These are phyloP conservation scores for Gari tellinella DNA, from an alignment of 2,888 invertebrate genomes.

Conservation along the genomic window DNA sequence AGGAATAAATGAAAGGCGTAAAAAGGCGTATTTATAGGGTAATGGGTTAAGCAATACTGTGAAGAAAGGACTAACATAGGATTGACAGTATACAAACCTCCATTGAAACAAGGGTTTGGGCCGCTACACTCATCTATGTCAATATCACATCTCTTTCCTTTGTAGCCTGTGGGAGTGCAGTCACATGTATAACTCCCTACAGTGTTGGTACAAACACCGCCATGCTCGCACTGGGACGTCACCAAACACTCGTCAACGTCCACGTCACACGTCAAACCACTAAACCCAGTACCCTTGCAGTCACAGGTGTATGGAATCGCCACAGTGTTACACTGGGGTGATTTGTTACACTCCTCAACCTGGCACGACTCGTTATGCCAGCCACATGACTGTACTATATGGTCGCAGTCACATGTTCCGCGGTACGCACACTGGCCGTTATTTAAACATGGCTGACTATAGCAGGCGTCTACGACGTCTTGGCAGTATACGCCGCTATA, in stretches of 20 bases:
- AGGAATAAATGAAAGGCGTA: too few relatives aligned
- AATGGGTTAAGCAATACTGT: too few relatives aligned
- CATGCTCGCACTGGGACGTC: conserved; percentile 64
- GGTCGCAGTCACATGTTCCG: conserved; percentile 74
- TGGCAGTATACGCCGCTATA: conserved; percentile 68
- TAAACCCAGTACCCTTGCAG: conserved; percentile 71
- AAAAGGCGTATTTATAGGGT: too few relatives aligned
- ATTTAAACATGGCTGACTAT: conserved; percentile 74
- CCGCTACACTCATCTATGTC: conserved; percentile 75
- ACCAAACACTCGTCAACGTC: conserved; percentile 72
- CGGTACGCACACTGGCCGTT: conserved; percentile 72
- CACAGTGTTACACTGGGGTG: conserved; percentile 59
- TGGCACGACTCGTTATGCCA: conserved; percentile 80
- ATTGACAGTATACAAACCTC: conserved; percentile 70
- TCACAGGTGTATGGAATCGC: conserved; percentile 68
- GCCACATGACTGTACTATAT: conserved; percentile 75
- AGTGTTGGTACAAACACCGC: conserved; percentile 70
- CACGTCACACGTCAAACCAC: conserved; percentile 62
- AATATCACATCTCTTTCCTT: conserved; percentile 66
- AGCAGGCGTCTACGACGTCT: conserved; percentile 70
- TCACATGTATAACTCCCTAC: conserved; percentile 70
- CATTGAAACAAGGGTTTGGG: conserved; percentile 73
- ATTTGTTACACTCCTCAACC: conserved; percentile 57
- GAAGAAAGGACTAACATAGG: too few relatives aligned
- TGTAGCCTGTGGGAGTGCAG: conserved; percentile 74